Conservation (phyloP, 2,113 vertebrate species). For the Calyptomena viridis region DNA sequence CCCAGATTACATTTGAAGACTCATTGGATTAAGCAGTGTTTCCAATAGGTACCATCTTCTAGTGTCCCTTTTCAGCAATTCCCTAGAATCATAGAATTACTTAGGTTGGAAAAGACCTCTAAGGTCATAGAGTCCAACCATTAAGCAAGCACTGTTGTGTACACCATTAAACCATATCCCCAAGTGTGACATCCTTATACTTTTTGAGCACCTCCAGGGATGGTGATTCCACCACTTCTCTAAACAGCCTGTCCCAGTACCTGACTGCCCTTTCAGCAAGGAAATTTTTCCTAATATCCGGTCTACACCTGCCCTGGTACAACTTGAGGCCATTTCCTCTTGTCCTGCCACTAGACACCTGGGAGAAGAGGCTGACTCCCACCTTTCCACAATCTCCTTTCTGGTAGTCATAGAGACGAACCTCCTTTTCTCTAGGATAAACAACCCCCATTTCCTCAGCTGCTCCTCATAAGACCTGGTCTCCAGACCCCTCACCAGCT, state of each 20-base stretch:
- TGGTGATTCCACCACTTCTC: not conserved
- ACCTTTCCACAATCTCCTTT: not conserved
- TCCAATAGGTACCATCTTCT: not conserved
- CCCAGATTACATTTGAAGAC: not conserved
- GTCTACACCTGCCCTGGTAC: not conserved
- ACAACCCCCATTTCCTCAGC: not conserved
- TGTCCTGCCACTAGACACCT: too few relatives aligned
- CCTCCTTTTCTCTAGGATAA: not conserved
- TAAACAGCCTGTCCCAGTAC: not conserved
- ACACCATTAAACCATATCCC: not conserved
- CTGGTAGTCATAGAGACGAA: not conserved
- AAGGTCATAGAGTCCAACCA: not conserved
- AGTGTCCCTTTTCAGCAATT: not conserved
- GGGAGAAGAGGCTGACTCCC: not conserved
- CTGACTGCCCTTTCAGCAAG: not conserved
- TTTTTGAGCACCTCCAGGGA: not conserved
- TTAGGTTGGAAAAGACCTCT: not conserved
- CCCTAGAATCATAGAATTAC: not conserved
- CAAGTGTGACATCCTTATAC: too few relatives aligned
- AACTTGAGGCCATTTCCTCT: not conserved
- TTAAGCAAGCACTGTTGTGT: too few relatives aligned
- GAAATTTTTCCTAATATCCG: not conserved
- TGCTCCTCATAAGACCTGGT: not conserved
- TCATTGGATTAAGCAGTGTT: not conserved
- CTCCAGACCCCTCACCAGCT: rapidly evolving